Percentiles rank a stretch among this genome's conserved stretches.
These are phyloP conservation scores for Petrolisthes cinctipes DNA, from an alignment of 2,888 invertebrate species.

Conservation along the genomic window DNA sequence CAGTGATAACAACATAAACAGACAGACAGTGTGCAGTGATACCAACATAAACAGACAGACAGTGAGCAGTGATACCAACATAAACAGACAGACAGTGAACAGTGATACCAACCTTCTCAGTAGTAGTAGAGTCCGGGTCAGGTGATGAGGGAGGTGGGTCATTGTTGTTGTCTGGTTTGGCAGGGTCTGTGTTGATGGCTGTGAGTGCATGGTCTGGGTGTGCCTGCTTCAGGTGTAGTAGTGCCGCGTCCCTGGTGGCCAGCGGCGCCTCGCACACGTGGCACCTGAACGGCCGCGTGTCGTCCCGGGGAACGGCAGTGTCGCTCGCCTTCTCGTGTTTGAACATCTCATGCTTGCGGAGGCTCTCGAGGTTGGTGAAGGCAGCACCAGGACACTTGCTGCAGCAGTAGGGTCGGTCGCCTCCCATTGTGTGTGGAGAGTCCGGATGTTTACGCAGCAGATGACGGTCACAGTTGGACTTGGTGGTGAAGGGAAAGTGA, in stretches of 20 bases:
- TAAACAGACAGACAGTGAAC: too few relatives aligned
- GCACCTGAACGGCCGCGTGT: slow-evolving; percentile 60
- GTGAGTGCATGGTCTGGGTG: slow-evolving; percentile 55
- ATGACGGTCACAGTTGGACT: slow-evolving; percentile 97
- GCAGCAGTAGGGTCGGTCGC: slow-evolving; percentile 63
- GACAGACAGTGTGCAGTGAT: too few relatives aligned
- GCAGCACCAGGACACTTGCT: slow-evolving; percentile 61
- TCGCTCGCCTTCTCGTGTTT: slow-evolving; percentile 64
- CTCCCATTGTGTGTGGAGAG: slow-evolving; percentile 54
- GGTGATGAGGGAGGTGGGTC: slow-evolving; percentile 33
- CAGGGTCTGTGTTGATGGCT: slow-evolving; percentile 47
- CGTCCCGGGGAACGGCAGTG: slow-evolving; percentile 59
- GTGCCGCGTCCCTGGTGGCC: slow-evolving; percentile 39
- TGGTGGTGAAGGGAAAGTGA: slow-evolving; percentile 93
- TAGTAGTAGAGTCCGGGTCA: slow-evolving; percentile 43
- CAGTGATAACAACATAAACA: slow-evolving; percentile 28
- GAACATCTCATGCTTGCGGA: slow-evolving; percentile 64
- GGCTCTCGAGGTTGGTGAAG: slow-evolving; percentile 65
- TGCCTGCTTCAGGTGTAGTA: slow-evolving; percentile 49
- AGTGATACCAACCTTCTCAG: slow-evolving; percentile 44
- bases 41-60: too few relatives aligned
- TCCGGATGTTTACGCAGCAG: slow-evolving; percentile 86
- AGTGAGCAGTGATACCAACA: too few relatives aligned
- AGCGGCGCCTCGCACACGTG: slow-evolving; percentile 59
- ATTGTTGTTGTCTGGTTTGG: slow-evolving; percentile 56